Evolutionary conservation across 1,140 invertebrate species (phyloP).

Genomic region (Drosophila nannoptera): DNA sequence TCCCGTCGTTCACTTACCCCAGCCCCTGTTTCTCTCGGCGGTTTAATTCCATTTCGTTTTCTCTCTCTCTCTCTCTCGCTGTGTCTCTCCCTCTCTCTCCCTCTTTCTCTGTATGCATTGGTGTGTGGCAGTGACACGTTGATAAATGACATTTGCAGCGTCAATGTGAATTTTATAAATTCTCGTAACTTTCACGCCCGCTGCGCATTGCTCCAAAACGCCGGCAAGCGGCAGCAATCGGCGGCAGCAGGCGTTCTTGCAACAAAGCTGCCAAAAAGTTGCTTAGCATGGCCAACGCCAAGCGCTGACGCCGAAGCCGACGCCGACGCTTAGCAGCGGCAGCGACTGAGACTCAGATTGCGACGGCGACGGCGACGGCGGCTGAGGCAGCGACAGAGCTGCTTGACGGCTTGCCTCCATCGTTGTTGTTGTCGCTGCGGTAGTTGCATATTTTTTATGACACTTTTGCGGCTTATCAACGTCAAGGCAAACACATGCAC

Average conservation of each 20-base stretch:
- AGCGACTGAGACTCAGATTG: not conserved
- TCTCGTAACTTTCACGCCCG: conserved; percentile 73
- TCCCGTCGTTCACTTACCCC: too few relatives aligned
- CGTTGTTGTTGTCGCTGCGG: conserved; percentile 38
- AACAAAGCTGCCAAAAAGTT: conserved; percentile 33
- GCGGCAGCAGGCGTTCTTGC: conserved; percentile 13
- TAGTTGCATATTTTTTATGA: conserved; percentile 76
- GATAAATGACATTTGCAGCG: conserved; percentile 76
- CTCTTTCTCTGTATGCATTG: conserved; percentile 28
- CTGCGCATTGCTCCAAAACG: conserved; percentile 35
- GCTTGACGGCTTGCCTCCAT: too few relatives aligned
- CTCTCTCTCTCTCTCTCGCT: not conserved
- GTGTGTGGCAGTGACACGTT: conserved; percentile 67
- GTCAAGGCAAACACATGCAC: conserved; percentile 69
- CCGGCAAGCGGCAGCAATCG: not conserved
- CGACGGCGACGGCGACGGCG: not conserved
- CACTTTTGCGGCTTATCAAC: conserved; percentile 76
- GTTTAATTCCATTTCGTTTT: not conserved
- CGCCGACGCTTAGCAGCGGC: conserved; percentile 12
- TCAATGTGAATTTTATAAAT: conserved; percentile 78
- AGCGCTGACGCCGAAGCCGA: conserved; percentile 65
- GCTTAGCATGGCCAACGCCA: conserved; percentile 64
- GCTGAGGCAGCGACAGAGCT: conserved; percentile 10
- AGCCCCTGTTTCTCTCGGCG: not conserved
- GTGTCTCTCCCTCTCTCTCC: not conserved